Evolutionary conservation across 2,797 vertebrate species (phyloP).

Genomic region (Smutsia gigantea): DNA sequence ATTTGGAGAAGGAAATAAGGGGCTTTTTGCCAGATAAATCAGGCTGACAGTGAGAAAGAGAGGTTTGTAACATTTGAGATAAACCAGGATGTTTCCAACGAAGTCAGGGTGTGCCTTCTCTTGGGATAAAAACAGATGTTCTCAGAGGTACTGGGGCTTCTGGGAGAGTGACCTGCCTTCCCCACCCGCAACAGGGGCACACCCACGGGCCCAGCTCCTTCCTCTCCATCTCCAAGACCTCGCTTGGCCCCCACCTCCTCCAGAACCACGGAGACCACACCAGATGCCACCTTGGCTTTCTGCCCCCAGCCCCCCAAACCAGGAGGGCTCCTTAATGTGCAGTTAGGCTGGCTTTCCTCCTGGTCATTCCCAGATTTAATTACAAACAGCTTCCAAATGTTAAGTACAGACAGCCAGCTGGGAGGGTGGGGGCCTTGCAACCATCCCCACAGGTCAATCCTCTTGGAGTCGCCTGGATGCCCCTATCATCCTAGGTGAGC

Average conservation of each 20-base stretch:
- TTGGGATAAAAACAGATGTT: background rate
- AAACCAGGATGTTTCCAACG: no score
- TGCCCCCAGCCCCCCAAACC: background rate
- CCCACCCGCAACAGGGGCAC: background rate
- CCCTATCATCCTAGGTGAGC: background rate
- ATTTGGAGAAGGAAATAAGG: background rate
- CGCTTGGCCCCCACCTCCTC: background rate
- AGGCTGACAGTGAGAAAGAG: no score
- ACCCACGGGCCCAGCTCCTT: no score
- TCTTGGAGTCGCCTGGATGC: background rate
- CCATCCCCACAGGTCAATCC: background rate
- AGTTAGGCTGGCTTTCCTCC: background rate
- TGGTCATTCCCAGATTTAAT: conserved; percentile 78
- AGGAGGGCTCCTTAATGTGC: background rate
- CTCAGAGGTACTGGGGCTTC: background rate
- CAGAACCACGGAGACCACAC: background rate
- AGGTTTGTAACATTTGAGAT: background rate
- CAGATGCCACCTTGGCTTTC: background rate
- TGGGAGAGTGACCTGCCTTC: background rate
- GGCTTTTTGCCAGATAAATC: fast-evolving
- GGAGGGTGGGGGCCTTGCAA: background rate
- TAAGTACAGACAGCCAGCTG: background rate
- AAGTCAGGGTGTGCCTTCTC: background rate
- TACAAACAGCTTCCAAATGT: conserved; percentile 73
- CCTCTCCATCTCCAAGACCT: background rate